Conservation (phyloP, 2,888 invertebrate genomes). For the Ormyrus rosae region DNA sequence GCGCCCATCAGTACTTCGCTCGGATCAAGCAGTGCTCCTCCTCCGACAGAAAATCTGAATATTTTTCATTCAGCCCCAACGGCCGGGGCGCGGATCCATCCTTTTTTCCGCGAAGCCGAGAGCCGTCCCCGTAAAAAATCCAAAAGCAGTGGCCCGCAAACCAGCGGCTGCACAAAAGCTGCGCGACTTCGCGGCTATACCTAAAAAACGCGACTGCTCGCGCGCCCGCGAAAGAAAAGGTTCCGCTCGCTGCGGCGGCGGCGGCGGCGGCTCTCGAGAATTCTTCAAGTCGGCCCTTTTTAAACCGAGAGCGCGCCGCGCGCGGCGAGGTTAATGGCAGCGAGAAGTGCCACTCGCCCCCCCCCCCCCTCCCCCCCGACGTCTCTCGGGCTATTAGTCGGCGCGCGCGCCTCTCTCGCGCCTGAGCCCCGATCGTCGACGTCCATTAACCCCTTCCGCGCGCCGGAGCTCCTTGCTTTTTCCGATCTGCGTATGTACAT, state of each 20-base stretch:
- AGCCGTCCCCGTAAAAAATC: too few species aligned
- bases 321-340: conserved; percentile 46
- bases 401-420: conserved; percentile 35
- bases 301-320: background rate
- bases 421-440: conserved; percentile 64
- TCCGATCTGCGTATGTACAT: background rate
- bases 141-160: too few species aligned
- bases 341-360: conserved; percentile 50
- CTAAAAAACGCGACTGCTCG: too few species aligned
- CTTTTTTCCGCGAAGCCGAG: too few species aligned
- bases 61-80: too few species aligned
- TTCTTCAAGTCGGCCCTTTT: conserved; percentile 33
- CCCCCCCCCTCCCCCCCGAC: too few species aligned
- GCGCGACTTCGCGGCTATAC: too few species aligned
- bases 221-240: background rate
- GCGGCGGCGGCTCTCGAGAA: conserved; percentile 3
- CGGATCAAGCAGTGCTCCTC: too few species aligned
- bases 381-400: conserved; percentile 57
- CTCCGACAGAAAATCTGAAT: too few species aligned
- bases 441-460: conserved; percentile 63
- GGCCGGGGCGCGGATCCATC: too few species aligned
- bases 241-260: background rate
- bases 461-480: background rate
- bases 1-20: too few species aligned
- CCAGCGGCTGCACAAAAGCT: too few species aligned